Percentiles rank a stretch among this genome's conserved stretches.
phyloP scores from a whole-genome alignment of 2,888 invertebrate genomes.

The Spodoptera exigua region DNA sequence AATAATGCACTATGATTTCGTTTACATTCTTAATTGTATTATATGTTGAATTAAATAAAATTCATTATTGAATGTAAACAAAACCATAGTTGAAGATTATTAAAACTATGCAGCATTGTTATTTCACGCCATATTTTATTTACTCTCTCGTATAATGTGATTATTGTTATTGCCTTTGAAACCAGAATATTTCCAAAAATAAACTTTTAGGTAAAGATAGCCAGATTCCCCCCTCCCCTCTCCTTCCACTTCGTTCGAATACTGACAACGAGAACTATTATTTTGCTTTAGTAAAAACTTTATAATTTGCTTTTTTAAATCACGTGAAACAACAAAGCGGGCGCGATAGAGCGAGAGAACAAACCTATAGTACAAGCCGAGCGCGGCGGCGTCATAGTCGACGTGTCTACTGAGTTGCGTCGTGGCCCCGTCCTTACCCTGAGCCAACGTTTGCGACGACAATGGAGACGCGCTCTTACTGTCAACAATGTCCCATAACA shows the following conservation, averaged over 20 bases:
- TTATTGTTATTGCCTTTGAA: too few relatives aligned
- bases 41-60: not conserved
- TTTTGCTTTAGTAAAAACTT: too few relatives aligned
- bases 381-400: constrained; percentile 70
- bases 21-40: constrained; percentile 31
- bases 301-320: not conserved
- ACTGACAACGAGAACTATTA: too few relatives aligned
- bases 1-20: constrained; percentile 44
- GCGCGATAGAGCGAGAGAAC: constrained; percentile 71
- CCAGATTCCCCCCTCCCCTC: too few relatives aligned
- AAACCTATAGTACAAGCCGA: constrained; percentile 82
- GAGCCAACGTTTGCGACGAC: constrained; percentile 78
- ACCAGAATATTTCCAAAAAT: too few relatives aligned
- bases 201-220: too few relatives aligned
- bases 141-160: not conserved
- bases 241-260: too few relatives aligned
- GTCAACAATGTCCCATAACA: constrained; percentile 66
- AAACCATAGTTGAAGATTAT: constrained; percentile 44
- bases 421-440: constrained; percentile 67
- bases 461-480: constrained; percentile 84
- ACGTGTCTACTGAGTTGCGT: constrained; percentile 69
- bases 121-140: constrained; percentile 32
- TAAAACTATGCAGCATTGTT: constrained; percentile 47
- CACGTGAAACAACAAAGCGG: constrained; percentile 52
- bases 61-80: constrained; percentile 36